phyloP scores from a whole-genome alignment of 1,140 invertebrate genomes.

The Teleopsis dalmanni region DNA sequence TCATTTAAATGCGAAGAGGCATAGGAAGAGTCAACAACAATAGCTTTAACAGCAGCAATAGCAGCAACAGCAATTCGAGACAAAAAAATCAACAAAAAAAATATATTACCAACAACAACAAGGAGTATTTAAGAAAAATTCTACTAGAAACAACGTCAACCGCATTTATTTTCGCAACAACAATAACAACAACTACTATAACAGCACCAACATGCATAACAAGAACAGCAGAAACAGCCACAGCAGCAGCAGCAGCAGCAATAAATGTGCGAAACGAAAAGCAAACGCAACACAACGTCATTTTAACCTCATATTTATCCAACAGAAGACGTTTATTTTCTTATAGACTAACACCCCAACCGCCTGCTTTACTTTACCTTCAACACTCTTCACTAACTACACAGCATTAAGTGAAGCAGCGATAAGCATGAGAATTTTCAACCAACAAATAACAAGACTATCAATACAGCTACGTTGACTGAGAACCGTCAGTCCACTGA shows the following conservation, averaged over 20 bases:
- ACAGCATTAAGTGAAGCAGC: neutral
- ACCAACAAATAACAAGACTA: neutral
- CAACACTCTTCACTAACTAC: neutral
- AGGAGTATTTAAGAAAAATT: too few relatives aligned
- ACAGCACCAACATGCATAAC: slow-evolving; percentile 6
- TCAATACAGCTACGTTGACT: too few relatives aligned
- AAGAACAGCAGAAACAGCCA: slow-evolving; percentile 1
- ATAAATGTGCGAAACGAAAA: slow-evolving; percentile 4
- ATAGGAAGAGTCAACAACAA: too few relatives aligned
- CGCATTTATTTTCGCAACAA: slow-evolving; percentile 8
- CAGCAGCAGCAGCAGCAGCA: slow-evolving; percentile 4
- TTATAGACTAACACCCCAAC: neutral
- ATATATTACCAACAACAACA: too few relatives aligned
- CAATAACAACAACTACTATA: slow-evolving; percentile 4
- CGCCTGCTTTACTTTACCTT: neutral
- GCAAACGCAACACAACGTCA: slow-evolving; percentile 29
- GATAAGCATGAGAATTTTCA: neutral
- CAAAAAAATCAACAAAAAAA: too few relatives aligned
- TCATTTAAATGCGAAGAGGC: too few relatives aligned
- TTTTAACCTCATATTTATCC: slow-evolving; percentile 44
- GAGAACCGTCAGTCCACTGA: neutral
- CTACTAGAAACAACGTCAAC: too few relatives aligned
- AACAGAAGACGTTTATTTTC: slow-evolving; percentile 21
- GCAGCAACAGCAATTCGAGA: too few relatives aligned
- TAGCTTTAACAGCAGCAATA: too few relatives aligned